Conservation (phyloP, 2,797 vertebrate species). For the Hydrophis major region DNA sequence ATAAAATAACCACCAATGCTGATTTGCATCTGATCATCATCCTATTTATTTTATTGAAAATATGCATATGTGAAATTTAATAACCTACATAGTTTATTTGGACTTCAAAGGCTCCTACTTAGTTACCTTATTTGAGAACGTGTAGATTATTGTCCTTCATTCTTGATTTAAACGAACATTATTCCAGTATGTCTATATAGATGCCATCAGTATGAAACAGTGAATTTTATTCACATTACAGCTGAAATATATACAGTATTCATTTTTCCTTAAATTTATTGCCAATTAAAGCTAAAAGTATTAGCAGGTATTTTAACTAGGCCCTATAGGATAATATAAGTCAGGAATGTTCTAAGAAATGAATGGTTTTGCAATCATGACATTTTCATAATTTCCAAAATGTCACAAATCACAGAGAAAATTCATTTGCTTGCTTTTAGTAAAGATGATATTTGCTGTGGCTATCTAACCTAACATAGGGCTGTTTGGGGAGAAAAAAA, state of each 20-base stretch:
- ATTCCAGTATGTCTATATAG: background rate
- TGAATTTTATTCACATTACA: background rate
- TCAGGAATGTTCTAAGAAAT: background rate
- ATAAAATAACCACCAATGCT: background rate
- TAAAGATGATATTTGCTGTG: background rate
- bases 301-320: background rate
- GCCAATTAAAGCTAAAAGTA: background rate
- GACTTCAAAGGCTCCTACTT: background rate
- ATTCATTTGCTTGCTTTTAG: background rate
- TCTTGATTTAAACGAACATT: background rate
- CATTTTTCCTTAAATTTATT: conserved; percentile 1
- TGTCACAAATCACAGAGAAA: background rate
- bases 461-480: background rate
- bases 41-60: background rate
- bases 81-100: background rate
- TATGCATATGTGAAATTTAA: background rate
- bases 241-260: background rate
- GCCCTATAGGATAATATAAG: background rate
- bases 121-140: background rate
- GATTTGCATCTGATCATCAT: background rate
- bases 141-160: background rate
- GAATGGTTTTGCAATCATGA: background rate
- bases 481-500: background rate
- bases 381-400: conserved; percentile 9
- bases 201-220: background rate